Evolutionary conservation across 2,888 invertebrate genomes (phyloP).

Genomic region (Desoria tigrina): DNA sequence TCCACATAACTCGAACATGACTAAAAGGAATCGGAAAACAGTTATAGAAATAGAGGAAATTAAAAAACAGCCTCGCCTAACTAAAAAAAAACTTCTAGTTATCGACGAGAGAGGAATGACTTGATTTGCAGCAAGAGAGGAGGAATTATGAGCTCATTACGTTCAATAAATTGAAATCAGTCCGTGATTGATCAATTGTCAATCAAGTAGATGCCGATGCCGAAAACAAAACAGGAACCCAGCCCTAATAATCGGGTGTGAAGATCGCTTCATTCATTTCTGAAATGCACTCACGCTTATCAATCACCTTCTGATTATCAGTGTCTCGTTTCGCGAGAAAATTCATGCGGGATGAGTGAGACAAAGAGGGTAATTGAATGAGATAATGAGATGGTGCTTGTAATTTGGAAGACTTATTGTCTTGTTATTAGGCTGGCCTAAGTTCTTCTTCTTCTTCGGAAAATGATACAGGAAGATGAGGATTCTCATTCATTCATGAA

Average conservation of each 20-base stretch:
- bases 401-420: slow-evolving; percentile 17
- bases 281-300: slow-evolving; percentile 20
- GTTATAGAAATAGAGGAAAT: too few species aligned
- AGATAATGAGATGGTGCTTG: slow-evolving; percentile 33
- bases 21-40: too few species aligned
- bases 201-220: slow-evolving; percentile 18
- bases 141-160: slow-evolving; percentile 11
- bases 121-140: not conserved
- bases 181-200: slow-evolving; percentile 24
- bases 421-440: slow-evolving; percentile 10
- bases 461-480: not conserved
- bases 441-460: not conserved
- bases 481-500: slow-evolving; percentile 8
- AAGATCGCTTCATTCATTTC: slow-evolving; percentile 21
- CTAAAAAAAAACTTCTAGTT: not conserved
- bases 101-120: not conserved
- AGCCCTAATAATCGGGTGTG: slow-evolving; percentile 22
- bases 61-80: too few species aligned
- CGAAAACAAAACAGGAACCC: not conserved
- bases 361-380: slow-evolving; percentile 33
- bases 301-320: slow-evolving; percentile 20
- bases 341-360: slow-evolving; percentile 19
- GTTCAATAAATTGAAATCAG: slow-evolving; percentile 31
- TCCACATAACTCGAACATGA: too few species aligned
- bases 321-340: slow-evolving; percentile 23